Evolutionary conservation across 2,113 vertebrate genomes (phyloP).

Genomic region (Ascaphus truei): DNA sequence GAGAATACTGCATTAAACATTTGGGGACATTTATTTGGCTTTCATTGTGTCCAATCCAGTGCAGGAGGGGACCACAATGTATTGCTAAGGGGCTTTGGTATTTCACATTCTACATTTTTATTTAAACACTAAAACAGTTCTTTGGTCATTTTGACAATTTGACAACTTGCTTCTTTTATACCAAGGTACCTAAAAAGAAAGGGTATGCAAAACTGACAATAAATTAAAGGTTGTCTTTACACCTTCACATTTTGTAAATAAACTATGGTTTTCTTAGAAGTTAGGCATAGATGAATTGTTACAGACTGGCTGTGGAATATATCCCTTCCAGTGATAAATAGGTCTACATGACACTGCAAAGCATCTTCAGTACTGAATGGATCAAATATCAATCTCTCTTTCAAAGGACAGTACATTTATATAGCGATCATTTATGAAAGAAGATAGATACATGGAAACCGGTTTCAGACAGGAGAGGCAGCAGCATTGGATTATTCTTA

Average conservation of each 20-base stretch:
- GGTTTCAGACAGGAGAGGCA: background rate
- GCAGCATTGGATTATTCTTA: background rate
- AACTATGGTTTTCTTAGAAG: too few relatives aligned
- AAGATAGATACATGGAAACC: background rate
- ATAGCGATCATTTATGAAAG: background rate
- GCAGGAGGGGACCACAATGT: background rate
- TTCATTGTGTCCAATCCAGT: constrained; percentile 6
- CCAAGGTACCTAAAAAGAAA: background rate
- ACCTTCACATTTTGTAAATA: too few relatives aligned
- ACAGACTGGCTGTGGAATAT: background rate
- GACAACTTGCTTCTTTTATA: background rate
- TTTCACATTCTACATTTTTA: constrained; percentile 15
- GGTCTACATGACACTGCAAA: background rate
- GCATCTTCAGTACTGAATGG: background rate
- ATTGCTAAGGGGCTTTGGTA: constrained; percentile 23
- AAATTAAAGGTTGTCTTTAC: background rate
- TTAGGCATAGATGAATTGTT: too few relatives aligned
- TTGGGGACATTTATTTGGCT: constrained; percentile 9
- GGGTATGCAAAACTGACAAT: background rate
- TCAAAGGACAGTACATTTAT: background rate
- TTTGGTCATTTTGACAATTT: constrained; percentile 19
- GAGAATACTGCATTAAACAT: background rate
- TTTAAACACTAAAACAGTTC: constrained; percentile 12
- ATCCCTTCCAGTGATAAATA: background rate
- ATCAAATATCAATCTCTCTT: background rate